Conservation (phyloP, 2,888 invertebrate species). For the Epinotia demarniana region DNA sequence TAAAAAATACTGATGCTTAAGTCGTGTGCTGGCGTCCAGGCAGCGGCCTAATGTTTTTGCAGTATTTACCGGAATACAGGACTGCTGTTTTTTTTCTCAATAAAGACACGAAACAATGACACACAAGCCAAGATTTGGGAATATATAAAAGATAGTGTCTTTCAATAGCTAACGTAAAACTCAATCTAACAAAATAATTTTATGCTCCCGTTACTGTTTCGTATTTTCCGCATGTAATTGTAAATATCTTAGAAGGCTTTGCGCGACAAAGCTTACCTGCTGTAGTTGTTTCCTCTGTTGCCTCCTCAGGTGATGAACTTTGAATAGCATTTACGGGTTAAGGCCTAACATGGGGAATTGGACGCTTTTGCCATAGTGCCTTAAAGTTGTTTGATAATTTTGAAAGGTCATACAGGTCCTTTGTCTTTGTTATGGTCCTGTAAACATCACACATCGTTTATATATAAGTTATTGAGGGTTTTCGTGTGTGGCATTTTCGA, state of each 20-base stretch:
- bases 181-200: too few species aligned
- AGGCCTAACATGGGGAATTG: constrained; percentile 44
- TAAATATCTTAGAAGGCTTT: not conserved
- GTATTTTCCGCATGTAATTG: too few species aligned
- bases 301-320: constrained; percentile 51
- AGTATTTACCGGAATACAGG: too few species aligned
- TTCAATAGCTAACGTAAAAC: too few species aligned
- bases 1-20: too few species aligned
- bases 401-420: constrained; percentile 15
- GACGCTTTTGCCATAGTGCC: constrained; percentile 1
- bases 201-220: too few species aligned
- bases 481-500: not conserved
- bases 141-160: too few species aligned
- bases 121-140: too few species aligned
- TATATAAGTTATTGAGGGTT: not conserved
- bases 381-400: constrained; percentile 16
- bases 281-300: constrained; percentile 1
- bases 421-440: not conserved
- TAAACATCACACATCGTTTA: not conserved
- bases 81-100: too few species aligned
- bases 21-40: too few species aligned
- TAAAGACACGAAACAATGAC: too few species aligned
- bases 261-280: not conserved
- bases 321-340: constrained; percentile 55
- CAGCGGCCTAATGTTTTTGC: too few species aligned